Conservation (phyloP, 2,888 invertebrate genomes). For the Willowsia nigromaculata region DNA sequence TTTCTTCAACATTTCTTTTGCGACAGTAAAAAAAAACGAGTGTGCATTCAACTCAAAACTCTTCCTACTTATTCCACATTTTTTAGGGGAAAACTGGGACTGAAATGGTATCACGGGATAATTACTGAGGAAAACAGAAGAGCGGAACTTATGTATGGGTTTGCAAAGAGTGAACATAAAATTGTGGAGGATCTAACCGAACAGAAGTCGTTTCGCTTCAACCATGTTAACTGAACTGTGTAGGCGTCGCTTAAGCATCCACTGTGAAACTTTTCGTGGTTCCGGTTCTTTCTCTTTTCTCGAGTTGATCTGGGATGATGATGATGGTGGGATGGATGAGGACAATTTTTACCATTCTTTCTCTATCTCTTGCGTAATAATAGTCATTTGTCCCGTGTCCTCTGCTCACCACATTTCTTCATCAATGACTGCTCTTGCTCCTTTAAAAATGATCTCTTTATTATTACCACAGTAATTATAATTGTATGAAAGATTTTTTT, state of each 20-base stretch:
- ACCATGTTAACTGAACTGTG: conserved; percentile 68
- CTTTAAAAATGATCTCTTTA: not conserved
- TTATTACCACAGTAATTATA: no score
- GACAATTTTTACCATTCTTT: not conserved
- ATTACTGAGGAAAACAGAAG: conserved; percentile 8
- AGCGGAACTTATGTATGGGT: conserved; percentile 25
- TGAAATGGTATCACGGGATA: conserved; percentile 14
- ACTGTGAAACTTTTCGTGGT: conserved; percentile 62
- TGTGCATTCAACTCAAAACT: not conserved
- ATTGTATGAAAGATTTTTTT: no score
- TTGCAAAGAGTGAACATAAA: not conserved
- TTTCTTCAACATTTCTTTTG: not conserved
- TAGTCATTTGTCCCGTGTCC: conserved; percentile 11
- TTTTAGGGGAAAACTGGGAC: not conserved
- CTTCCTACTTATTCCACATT: not conserved
- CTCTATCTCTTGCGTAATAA: not conserved
- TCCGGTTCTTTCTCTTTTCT: conserved; percentile 49
- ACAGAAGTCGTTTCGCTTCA: conserved; percentile 67
- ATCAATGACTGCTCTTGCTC: not conserved
- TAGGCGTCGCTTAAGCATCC: conserved; percentile 69
- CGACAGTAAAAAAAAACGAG: not conserved
- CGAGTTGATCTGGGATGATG: not conserved
- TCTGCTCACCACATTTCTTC: not conserved
- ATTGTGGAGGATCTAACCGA: not conserved
- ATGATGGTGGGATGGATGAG: not conserved